Conservation (phyloP, 2,888 invertebrate species). For the Dynastes maya region DNA sequence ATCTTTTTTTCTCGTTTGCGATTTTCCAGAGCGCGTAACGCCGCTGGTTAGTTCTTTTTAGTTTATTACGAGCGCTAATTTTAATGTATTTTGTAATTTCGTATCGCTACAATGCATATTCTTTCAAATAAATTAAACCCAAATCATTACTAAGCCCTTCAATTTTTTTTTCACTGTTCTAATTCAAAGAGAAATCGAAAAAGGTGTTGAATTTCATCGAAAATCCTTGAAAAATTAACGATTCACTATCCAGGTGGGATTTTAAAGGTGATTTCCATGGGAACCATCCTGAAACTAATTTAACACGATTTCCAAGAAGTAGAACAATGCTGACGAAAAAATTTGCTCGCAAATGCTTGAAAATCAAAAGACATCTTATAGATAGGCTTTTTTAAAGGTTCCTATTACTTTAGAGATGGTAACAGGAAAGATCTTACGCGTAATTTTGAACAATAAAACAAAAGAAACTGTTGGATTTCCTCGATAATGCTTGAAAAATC, state of each 20-base stretch:
- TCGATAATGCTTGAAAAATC: too few relatives aligned
- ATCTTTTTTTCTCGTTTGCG: background rate
- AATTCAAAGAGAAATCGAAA: too few relatives aligned
- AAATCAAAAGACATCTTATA: background rate
- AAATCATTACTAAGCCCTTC: too few relatives aligned
- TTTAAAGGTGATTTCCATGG: background rate
- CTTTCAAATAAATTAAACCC: too few relatives aligned
- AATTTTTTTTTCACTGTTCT: too few relatives aligned
- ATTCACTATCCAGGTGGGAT: background rate
- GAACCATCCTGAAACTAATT: background rate
- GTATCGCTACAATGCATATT: too few relatives aligned
- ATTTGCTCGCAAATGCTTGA: background rate
- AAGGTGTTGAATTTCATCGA: background rate
- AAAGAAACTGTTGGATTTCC: too few relatives aligned
- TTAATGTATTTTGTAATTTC: slow-evolving; percentile 3
- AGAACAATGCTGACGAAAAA: background rate
- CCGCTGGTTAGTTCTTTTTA: slow-evolving; percentile 7
- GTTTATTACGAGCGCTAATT: background rate
- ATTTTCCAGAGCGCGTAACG: background rate
- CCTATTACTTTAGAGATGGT: background rate
- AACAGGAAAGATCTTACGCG: background rate
- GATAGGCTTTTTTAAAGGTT: background rate
- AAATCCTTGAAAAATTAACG: background rate
- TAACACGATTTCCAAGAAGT: background rate
- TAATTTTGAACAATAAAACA: background rate